These are phyloP conservation scores for Chaetura pelagica DNA, from an alignment of 2,113 vertebrate species.

Conservation along the genomic window DNA sequence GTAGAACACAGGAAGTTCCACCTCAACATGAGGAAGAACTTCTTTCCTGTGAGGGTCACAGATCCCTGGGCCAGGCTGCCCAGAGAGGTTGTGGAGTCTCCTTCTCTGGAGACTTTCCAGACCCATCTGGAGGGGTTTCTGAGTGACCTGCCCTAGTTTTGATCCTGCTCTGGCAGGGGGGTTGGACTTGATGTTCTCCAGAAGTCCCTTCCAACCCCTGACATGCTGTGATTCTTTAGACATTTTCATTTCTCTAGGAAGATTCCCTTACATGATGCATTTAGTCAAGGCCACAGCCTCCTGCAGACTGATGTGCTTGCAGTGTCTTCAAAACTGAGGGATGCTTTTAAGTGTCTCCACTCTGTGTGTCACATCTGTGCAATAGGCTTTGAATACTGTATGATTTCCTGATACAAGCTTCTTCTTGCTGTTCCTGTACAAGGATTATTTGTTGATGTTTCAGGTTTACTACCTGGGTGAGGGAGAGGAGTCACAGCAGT, in stretches of 20 bases:
- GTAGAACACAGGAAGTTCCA: too few species aligned
- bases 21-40: too few species aligned
- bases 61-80: too few species aligned
- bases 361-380: background rate
- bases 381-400: background rate
- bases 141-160: too few species aligned
- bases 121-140: too few species aligned
- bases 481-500: constrained; percentile 87
- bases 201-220: too few species aligned
- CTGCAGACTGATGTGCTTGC: background rate
- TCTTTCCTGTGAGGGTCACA: too few species aligned
- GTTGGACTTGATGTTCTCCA: too few species aligned
- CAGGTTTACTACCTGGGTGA: constrained; percentile 93
- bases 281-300: background rate
- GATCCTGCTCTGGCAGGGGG: too few species aligned
- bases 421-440: rapidly evolving
- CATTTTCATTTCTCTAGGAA: background rate
- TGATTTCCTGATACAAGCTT: background rate
- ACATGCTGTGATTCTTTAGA: background rate
- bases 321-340: background rate
- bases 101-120: too few species aligned
- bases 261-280: background rate
- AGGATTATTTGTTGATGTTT: background rate
- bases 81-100: too few species aligned
- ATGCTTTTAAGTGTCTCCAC: background rate